Percentiles rank a stretch among this genome's conserved stretches.
These are phyloP conservation scores for Caenorhabditis sp. DNA, from an alignment of 2,888 invertebrate genomes.

Conservation along the genomic window DNA sequence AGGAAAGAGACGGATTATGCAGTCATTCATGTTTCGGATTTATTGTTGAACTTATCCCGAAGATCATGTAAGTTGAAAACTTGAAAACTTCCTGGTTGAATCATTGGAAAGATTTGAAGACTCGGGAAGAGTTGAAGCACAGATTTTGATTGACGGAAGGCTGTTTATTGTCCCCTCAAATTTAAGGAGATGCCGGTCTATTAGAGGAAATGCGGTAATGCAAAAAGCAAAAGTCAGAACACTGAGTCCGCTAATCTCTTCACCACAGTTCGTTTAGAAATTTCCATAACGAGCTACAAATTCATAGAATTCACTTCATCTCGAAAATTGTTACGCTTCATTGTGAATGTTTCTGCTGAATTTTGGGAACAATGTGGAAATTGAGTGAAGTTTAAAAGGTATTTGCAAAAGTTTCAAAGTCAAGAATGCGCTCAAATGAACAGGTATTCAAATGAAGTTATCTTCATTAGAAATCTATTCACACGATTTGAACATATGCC, in stretches of 20 bases:
- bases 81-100: no score
- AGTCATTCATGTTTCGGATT: not conserved
- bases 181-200: no score
- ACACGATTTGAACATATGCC: not conserved
- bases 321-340: no score
- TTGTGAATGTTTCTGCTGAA: not conserved
- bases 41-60: not conserved
- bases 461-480: conserved; percentile 10
- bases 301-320: no score
- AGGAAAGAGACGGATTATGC: not conserved
- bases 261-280: no score
- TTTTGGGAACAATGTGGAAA: not conserved
- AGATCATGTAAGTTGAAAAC: not conserved
- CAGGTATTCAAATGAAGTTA: not conserved
- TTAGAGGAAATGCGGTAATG: not conserved
- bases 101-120: no score
- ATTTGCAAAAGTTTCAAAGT: conserved; percentile 3
- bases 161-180: no score
- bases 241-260: no score
- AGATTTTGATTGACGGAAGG: no score
- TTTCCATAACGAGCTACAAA: no score
- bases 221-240: not conserved
- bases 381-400: not conserved
- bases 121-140: no score
- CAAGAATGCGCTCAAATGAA: not conserved